These are phyloP conservation scores for Scotopteryx bipunctaria DNA, from an alignment of 2,888 invertebrate genomes.

Conservation along the genomic window DNA sequence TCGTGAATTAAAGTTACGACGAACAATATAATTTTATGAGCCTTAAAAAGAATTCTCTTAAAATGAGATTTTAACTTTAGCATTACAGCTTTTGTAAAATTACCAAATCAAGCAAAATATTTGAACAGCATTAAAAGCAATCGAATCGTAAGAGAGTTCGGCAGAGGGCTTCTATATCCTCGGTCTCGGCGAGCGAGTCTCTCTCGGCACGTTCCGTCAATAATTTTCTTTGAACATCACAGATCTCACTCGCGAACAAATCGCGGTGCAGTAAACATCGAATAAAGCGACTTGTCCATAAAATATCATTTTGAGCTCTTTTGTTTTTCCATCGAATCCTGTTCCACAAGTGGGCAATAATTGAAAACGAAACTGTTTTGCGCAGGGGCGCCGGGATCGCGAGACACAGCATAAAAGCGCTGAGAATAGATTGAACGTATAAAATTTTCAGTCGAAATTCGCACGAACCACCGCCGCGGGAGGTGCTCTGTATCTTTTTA, in stretches of 20 bases:
- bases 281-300: constrained; percentile 78
- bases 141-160: constrained; percentile 53
- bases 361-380: constrained; percentile 82
- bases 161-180: constrained; percentile 56
- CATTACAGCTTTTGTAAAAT: constrained; percentile 44
- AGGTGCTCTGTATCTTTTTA: constrained; percentile 81
- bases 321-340: constrained; percentile 77
- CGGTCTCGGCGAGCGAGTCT: constrained; percentile 56
- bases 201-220: constrained; percentile 78
- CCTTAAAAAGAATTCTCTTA: constrained; percentile 58
- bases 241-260: constrained; percentile 76
- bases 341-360: constrained; percentile 84
- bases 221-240: constrained; percentile 79
- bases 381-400: constrained; percentile 69
- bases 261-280: constrained; percentile 79
- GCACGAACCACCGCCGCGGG: constrained; percentile 78
- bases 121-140: constrained; percentile 53
- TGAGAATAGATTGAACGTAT: constrained; percentile 82
- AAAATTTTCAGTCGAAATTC: constrained; percentile 83
- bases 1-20: constrained; percentile 68
- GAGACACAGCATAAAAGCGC: constrained; percentile 81
- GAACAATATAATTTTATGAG: constrained; percentile 68
- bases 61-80: constrained; percentile 49
- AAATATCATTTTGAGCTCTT: constrained; percentile 80
- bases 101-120: constrained; percentile 48